Conservation (phyloP, 2,113 vertebrate species). For the Brienomyrus brachyistius region DNA sequence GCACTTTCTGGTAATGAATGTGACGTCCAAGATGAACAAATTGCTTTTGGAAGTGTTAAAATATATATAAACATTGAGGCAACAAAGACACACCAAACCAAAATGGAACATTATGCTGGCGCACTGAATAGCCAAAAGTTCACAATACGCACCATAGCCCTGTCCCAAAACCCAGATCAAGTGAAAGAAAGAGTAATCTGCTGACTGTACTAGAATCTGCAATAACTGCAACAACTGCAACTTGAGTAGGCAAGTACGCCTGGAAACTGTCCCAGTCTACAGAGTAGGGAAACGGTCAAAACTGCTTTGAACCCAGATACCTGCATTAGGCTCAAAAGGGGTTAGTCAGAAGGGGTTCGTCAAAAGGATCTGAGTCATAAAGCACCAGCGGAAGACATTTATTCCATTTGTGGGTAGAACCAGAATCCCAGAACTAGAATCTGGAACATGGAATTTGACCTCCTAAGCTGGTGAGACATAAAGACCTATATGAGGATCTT, state of each 20-base stretch:
- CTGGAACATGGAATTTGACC: neutral
- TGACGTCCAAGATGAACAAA: neutral
- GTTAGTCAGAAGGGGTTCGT: neutral
- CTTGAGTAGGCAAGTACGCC: neutral
- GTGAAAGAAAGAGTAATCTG: neutral
- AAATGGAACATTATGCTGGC: neutral
- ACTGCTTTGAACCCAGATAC: neutral
- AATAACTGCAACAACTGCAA: neutral
- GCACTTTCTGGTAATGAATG: neutral
- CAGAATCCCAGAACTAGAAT: neutral
- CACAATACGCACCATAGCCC: neutral
- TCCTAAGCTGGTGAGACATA: neutral
- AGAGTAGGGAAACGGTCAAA: neutral
- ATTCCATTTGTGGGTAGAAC: neutral
- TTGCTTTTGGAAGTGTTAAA: neutral
- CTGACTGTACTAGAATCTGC: neutral
- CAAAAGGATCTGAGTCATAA: neutral
- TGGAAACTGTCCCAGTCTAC: slow-evolving; percentile 2
- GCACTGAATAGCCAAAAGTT: neutral
- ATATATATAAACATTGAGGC: neutral
- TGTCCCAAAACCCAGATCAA: neutral
- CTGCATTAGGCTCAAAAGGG: neutral
- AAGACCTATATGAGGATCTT: neutral
- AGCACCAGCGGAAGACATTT: neutral
- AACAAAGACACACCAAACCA: neutral